phyloP scores from a whole-genome alignment of 2,797 vertebrate genomes.

The Melanogrammus aeglefinus region DNA sequence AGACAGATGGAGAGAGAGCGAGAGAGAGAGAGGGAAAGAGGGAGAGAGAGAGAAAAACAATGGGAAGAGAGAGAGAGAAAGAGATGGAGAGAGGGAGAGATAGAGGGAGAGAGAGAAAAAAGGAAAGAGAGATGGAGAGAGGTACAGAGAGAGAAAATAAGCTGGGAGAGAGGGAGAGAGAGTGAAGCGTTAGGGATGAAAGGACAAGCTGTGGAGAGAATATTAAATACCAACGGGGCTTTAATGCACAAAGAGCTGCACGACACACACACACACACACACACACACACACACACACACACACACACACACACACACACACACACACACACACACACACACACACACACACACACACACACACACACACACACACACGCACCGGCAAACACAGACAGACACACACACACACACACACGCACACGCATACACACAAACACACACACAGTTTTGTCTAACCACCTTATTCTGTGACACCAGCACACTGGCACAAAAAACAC shows the following conservation, averaged over 20 bases:
- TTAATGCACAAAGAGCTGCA: constrained; percentile 62
- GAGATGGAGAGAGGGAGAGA: too few species aligned
- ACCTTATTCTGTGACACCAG: not conserved
- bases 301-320: constrained; percentile 18
- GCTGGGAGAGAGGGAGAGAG: not conserved
- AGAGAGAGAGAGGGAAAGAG: too few species aligned
- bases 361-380: constrained; percentile 9
- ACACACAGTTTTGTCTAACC: not conserved
- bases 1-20: too few species aligned
- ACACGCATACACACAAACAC: constrained; percentile 17
- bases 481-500: constrained; percentile 14
- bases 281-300: constrained; percentile 22
- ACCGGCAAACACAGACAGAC: too few species aligned
- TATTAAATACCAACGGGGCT: constrained; percentile 75
- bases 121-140: too few species aligned
- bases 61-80: not conserved
- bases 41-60: not conserved
- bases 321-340: constrained; percentile 20
- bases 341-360: constrained; percentile 10
- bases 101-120: too few species aligned
- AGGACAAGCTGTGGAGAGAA: constrained; percentile 68
- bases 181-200: constrained; percentile 50
- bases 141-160: too few species aligned
- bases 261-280: constrained; percentile 23
- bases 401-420: constrained; percentile 21